Conservation (phyloP, 2,113 vertebrate species). For the Brienomyrus brachyistius region DNA sequence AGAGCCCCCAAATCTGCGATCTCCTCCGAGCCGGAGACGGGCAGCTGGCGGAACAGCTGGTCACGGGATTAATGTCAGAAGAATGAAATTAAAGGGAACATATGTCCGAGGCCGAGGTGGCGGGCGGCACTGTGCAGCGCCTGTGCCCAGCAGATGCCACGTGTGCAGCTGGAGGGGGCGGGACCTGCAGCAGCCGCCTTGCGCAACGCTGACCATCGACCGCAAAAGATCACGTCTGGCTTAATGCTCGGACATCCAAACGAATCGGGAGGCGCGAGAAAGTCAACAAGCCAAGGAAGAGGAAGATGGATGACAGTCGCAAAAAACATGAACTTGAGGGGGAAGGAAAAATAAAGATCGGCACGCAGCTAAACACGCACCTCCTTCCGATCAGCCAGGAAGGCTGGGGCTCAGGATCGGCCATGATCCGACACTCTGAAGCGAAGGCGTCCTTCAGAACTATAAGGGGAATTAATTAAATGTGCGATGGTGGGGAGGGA, state of each 20-base stretch:
- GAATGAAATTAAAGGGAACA: slow-evolving; percentile 99
- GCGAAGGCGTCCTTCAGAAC: not conserved
- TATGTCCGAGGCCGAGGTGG: slow-evolving; percentile 99
- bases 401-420: slow-evolving; percentile 2
- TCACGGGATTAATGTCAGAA: slow-evolving; percentile 99
- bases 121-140: slow-evolving; percentile 77
- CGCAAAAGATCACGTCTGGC: slow-evolving; percentile 96
- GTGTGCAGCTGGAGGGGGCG: slow-evolving; percentile 92
- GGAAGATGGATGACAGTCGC: not conserved
- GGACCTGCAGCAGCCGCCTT: slow-evolving; percentile 24
- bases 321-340: not conserved
- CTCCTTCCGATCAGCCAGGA: slow-evolving; percentile 3
- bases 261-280: slow-evolving; percentile 53
- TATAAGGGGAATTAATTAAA: slow-evolving; percentile 20
- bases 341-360: not conserved
- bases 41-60: slow-evolving; percentile 99
- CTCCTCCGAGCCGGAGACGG: slow-evolving; percentile 69
- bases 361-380: not conserved
- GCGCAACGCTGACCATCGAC: slow-evolving; percentile 69
- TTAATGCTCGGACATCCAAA: slow-evolving; percentile 77
- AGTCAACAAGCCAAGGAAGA: not conserved
- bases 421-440: not conserved
- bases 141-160: slow-evolving; percentile 74
- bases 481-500: not conserved
- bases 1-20: slow-evolving; percentile 73